phyloP scores from a whole-genome alignment of 2,888 invertebrate genomes.

The Sclerodermus sp. region DNA sequence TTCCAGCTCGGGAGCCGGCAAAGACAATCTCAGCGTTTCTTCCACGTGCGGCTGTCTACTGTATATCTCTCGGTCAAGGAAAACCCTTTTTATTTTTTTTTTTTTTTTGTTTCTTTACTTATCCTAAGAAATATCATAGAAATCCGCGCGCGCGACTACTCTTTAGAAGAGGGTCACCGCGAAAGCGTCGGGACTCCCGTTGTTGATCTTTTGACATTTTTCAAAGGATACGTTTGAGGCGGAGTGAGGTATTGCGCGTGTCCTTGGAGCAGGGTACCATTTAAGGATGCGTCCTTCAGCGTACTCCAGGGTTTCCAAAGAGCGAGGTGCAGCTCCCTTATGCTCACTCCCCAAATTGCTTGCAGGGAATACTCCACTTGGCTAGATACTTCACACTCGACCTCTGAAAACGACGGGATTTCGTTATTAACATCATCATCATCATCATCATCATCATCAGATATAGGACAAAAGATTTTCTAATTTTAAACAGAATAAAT shows the following conservation, averaged over 20 bases:
- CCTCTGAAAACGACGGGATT: constrained; percentile 63
- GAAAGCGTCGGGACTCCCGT: too few species aligned
- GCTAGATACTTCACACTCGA: constrained; percentile 74
- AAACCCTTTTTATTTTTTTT: too few species aligned
- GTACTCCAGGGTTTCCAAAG: constrained; percentile 73
- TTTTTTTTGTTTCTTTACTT: too few species aligned
- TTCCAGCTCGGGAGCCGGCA: constrained; percentile 66
- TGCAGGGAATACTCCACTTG: constrained; percentile 75
- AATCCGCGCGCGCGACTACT: too few species aligned
- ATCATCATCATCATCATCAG: too few species aligned
- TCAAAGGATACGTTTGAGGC: constrained; percentile 54
- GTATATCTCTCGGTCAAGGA: constrained; percentile 46
- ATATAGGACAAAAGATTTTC: too few species aligned
- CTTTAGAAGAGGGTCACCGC: too few species aligned
- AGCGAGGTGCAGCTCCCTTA: constrained; percentile 73
- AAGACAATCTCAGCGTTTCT: constrained; percentile 65
- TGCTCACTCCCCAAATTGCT: constrained; percentile 79
- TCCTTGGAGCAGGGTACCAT: constrained; percentile 63
- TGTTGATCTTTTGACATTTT: too few species aligned
- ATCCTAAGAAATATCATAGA: not conserved
- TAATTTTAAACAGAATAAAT: too few species aligned
- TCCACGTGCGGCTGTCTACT: constrained; percentile 72
- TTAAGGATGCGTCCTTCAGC: constrained; percentile 66
- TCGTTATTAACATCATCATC: too few species aligned
- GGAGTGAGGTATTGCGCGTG: constrained; percentile 56